Evolutionary conservation across 1,140 invertebrate species (phyloP).

Genomic region (Leptopilina clavipes): DNA sequence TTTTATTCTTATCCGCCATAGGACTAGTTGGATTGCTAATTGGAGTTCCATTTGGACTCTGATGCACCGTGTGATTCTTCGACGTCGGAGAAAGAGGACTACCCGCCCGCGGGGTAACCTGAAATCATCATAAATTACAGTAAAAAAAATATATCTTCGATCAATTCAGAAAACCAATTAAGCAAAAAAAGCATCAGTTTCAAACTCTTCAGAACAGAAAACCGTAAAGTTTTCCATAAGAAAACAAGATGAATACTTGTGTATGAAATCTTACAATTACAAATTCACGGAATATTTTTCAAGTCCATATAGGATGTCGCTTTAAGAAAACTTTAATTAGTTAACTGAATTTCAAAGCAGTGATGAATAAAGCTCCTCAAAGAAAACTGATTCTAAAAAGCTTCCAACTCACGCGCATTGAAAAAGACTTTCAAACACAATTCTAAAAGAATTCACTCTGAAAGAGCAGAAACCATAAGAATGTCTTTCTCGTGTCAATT

Average conservation of each 20-base stretch:
- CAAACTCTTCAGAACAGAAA: too few species aligned
- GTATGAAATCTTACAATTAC: too few species aligned
- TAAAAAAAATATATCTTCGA: too few species aligned
- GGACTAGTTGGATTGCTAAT: slow-evolving; percentile 68
- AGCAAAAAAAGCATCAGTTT: too few species aligned
- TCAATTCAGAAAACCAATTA: too few species aligned
- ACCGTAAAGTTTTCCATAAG: too few species aligned
- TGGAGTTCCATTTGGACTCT: slow-evolving; percentile 63
- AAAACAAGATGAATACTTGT: too few species aligned
- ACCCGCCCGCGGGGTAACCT: slow-evolving; percentile 70
- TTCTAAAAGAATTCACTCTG: not conserved
- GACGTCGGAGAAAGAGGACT: slow-evolving; percentile 67
- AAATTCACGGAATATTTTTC: too few species aligned
- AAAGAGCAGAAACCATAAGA: slow-evolving; percentile 1
- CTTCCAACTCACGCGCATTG: not conserved
- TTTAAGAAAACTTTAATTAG: too few species aligned
- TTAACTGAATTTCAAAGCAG: slow-evolving; percentile 1
- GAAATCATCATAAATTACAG: not conserved
- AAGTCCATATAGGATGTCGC: too few species aligned
- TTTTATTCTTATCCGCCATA: slow-evolving; percentile 64
- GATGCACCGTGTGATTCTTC: slow-evolving; percentile 59
- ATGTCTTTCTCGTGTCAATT: too few species aligned
- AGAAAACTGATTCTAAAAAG: not conserved
- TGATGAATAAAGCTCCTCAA: not conserved
- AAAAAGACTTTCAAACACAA: not conserved